Evolutionary conservation across 2,888 invertebrate genomes (phyloP).

Genomic region (Apamea anceps): DNA sequence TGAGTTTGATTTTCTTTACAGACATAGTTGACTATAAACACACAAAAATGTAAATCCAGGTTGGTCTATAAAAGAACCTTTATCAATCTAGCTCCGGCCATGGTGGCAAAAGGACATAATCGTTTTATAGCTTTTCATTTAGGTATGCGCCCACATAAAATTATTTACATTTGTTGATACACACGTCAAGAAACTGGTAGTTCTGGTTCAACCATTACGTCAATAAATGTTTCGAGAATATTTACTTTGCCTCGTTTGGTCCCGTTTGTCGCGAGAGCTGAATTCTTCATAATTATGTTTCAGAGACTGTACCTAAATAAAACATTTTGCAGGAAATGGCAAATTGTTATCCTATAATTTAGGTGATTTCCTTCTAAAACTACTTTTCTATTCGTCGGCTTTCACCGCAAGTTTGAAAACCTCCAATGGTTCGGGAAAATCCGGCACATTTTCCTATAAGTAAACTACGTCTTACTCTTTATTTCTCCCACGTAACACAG

Average conservation of each 20-base stretch:
- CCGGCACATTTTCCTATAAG: not conserved
- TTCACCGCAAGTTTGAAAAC: not conserved
- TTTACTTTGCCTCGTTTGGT: not conserved
- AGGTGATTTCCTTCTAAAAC: too few relatives aligned
- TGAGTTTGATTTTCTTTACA: not conserved
- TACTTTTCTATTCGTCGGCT: not conserved
- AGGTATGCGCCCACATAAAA: not conserved
- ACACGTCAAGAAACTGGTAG: not conserved
- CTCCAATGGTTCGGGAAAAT: not conserved
- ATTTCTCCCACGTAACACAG: not conserved
- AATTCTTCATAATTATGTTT: not conserved
- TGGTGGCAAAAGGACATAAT: not conserved
- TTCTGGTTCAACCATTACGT: not conserved
- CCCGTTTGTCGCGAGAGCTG: not conserved
- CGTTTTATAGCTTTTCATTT: not conserved
- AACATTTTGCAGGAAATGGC: not conserved
- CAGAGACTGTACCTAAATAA: too few relatives aligned
- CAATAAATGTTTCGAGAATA: not conserved
- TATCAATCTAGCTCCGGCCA: not conserved
- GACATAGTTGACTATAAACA: not conserved
- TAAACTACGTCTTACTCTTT: not conserved
- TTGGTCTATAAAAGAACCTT: not conserved
- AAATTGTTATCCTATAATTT: not conserved
- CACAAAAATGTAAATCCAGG: not conserved
- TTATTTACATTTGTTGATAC: constrained; percentile 2